Percentiles rank a stretch among this genome's conserved stretches.
Conservation (phyloP, 64 coral and sea anemone genomes). For the Montipora foliosa region DNA sequence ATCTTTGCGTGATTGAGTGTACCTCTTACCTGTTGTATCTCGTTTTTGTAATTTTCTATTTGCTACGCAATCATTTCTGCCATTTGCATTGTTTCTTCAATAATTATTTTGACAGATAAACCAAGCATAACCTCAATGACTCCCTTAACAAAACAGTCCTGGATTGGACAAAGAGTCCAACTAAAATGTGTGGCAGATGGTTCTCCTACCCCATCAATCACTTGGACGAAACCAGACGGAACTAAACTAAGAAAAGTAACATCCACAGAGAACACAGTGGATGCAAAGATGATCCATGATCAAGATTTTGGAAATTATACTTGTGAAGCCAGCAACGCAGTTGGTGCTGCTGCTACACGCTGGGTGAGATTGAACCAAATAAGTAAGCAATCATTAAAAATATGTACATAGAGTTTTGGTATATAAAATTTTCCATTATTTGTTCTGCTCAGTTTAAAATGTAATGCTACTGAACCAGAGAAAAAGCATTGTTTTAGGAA, state of each 20-base stretch:
- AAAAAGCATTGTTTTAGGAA: too few species aligned
- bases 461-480: too few species aligned
- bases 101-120: neutral
- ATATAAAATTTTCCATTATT: too few species aligned
- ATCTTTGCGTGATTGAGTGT: too few species aligned
- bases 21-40: too few species aligned
- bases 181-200: conserved; percentile 33
- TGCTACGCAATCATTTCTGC: too few species aligned
- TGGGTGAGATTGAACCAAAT: neutral
- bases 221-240: neutral
- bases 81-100: too few species aligned
- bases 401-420: too few species aligned
- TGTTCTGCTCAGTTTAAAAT: too few species aligned
- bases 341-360: neutral
- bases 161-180: conserved; percentile 6
- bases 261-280: neutral
- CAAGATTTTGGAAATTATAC: conserved; percentile 26
- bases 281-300: neutral
- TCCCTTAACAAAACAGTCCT: neutral
- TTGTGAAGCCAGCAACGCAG: neutral
- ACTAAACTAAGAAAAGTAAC: neutral
- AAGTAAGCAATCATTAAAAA: neutral
- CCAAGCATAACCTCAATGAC: neutral
- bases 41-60: too few species aligned
- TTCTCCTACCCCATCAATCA: neutral